Base-by-base conservation (phyloP, 2,888 invertebrate genomes). In the Sesia apiformis region DNA sequence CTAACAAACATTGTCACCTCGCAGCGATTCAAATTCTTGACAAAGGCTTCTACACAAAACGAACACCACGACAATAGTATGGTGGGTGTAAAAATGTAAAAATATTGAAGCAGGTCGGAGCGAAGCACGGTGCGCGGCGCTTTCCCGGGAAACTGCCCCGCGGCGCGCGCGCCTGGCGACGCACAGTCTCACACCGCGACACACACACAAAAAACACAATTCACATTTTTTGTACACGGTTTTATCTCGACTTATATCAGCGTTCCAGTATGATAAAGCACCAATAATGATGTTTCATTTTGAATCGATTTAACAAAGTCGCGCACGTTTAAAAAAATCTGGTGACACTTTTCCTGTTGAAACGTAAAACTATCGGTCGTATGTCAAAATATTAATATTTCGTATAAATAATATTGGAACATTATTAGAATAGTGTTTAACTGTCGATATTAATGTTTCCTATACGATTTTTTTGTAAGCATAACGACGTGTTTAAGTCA, bases 271-370 rank as follows among this genome's bases (percentile, higher is more conserved):
- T 88, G 86, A 87, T 87, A 81, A 84, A 88, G 85, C 79, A 86
- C 82, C 87, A 84, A 88, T 89, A 87, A 86, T 88, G 87, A 88
- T 87, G 88, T 89, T 87, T 81, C 84, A 81, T 86, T 82, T 69
- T 64, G 71, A 76, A 77, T 72, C 83, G 74, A 84, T 84, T 81
- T 79, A 78, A 81, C 74, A 78, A 81, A 67, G 74, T 74, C 73
- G 70, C 65, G 41, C 52, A 39, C 49, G 55, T 57, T 52, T 55
- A 55, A 56, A 56, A 57, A 58, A 59, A 54, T 58, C 60, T 60
- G 62, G 62, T 60, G 63, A 63, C 63, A 62, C 54, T 62, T 61
- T 62, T 58, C 60, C 23, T 38, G 8, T n/a, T 23, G 50, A 59
- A 63, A 64, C 56, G 56, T 63, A 59, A 59, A 66, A 63, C 58